These are phyloP conservation scores for Xyliphius kryptos DNA, from an alignment of 2,113 vertebrate genomes.

Conservation along the genomic window DNA sequence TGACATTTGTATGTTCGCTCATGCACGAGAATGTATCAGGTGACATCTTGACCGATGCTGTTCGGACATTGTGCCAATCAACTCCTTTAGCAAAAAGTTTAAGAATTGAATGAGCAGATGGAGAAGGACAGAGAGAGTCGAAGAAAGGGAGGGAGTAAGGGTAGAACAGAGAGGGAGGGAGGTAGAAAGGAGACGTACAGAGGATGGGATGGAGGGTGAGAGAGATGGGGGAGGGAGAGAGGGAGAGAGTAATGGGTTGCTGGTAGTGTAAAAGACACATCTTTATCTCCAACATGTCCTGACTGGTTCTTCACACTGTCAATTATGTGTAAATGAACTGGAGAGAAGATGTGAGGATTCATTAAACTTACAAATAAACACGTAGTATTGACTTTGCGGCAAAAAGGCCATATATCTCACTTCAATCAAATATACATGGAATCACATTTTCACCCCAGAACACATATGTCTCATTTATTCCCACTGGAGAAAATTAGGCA, in stretches of 20 bases:
- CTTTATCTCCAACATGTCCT: background rate
- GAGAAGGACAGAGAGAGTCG: background rate
- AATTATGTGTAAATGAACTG: background rate
- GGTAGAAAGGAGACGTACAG: no score
- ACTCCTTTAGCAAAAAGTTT: constrained; percentile 1
- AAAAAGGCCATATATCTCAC: constrained; percentile 13
- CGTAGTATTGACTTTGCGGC: no score
- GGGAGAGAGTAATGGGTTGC: background rate
- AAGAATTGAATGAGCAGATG: background rate
- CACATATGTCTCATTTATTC: no score
- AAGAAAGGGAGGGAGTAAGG: no score
- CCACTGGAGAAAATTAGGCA: no score
- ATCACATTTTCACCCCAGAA: no score
- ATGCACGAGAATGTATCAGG: background rate
- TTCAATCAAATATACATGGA: no score
- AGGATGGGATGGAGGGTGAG: background rate
- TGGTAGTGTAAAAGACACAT: background rate
- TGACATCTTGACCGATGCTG: constrained; percentile 17
- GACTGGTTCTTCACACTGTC: background rate
- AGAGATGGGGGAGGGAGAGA: background rate
- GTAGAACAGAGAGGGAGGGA: no score
- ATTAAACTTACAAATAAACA: background rate
- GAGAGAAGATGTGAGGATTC: background rate
- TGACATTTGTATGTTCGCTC: constrained; percentile 39
- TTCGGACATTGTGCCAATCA: constrained; percentile 3